Percentiles rank a stretch among this genome's conserved stretches.
Evolutionary conservation across 2,888 invertebrate genomes (phyloP).

Genomic region (Agelastica alni): DNA sequence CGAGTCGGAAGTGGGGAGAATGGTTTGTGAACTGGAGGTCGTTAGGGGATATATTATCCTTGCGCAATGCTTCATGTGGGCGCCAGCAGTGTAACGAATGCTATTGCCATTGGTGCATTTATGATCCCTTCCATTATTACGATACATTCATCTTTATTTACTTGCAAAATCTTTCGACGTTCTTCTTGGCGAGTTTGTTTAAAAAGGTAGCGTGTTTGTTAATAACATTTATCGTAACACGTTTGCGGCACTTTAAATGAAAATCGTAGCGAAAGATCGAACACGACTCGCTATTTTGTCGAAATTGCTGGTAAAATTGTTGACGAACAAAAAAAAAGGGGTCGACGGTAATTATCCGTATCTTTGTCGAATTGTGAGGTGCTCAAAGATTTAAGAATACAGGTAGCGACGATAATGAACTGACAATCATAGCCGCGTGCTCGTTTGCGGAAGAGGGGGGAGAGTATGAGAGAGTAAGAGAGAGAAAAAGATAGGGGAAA

Average conservation of each 20-base stretch:
- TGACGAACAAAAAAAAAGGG: conserved; percentile 18
- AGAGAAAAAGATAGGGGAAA: conserved; percentile 50
- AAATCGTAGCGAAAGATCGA: too few relatives aligned
- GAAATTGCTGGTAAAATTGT: too few relatives aligned
- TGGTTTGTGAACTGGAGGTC: conserved; percentile 45
- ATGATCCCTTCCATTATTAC: conserved; percentile 54
- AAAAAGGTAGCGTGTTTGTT: too few relatives aligned
- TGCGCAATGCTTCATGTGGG: conserved; percentile 56
- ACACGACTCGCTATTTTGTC: too few relatives aligned
- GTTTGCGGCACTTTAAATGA: too few relatives aligned
- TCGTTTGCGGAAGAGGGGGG: conserved; percentile 53
- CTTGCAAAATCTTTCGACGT: conserved; percentile 27
- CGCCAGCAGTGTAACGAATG: conserved; percentile 62
- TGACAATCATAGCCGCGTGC: conserved; percentile 53
- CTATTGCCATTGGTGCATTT: conserved; percentile 65
- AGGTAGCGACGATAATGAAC: conserved; percentile 56
- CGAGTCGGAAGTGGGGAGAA: conserved; percentile 43
- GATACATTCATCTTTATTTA: conserved; percentile 42
- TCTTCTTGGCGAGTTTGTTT: conserved; percentile 3
- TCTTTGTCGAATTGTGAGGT: conserved; percentile 38
- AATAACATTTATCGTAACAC: too few relatives aligned
- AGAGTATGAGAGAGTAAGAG: conserved; percentile 47
- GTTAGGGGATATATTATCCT: conserved; percentile 54
- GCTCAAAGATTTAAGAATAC: conserved; percentile 45
- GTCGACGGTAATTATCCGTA: conserved; percentile 27